Evolutionary conservation across 92 coral and sea anemone genomes (phyloP), one percentile per base, ranked within the genome.

Genomic region (Zoanthus sansibaricus): DNA sequence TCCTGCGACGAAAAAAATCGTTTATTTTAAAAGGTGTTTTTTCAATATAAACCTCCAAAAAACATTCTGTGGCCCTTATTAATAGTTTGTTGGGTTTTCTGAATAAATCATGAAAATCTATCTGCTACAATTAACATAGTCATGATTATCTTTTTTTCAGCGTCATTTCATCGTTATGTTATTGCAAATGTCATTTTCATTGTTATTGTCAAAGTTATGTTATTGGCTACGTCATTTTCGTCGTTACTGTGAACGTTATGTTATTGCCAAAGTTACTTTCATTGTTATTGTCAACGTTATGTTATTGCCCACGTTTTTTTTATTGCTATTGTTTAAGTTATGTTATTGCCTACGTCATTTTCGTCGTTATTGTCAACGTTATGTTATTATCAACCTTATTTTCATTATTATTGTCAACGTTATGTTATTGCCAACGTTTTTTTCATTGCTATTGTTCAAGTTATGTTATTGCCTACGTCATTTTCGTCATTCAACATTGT

Each of bases 1-100:
- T 75, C 96, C 96, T 94, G n/a, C 15, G 20, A 58, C n/a, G n/a
- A 18, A 15, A 58, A 58, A 3, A 58, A 13, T 18, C 14, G 17
- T 14, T 58, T 14, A 58, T 58, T 3, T 12, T 58, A 1, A 58
- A 10, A 14, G 17, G 15, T 10, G 64, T n/a, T 2, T 18, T 58
- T 16, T 58, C 64, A 58, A 58, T 58, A 58, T 14, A 58, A 58
- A 14, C 64, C 64, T 15, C 64, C n/a, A 3, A 11, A 16, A 16
- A 13, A 58, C n/a, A n/a, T 58, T 14, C 17, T 14, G 64, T 58
- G 64, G 17, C 64, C 64, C n/a, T 15, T 14, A 58, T 12, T n/a
- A 14, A 13, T 6, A 58, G 14, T 18, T 58, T 58, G 6, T 54
- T 10, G 16, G 6, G 9, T 9, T 14, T 58, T 5, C 0, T 58